Evolutionary conservation across 2,797 vertebrate species (phyloP), one percentile per base, ranked within the genome.

Genomic region (Phoeniculus purpureus): DNA sequence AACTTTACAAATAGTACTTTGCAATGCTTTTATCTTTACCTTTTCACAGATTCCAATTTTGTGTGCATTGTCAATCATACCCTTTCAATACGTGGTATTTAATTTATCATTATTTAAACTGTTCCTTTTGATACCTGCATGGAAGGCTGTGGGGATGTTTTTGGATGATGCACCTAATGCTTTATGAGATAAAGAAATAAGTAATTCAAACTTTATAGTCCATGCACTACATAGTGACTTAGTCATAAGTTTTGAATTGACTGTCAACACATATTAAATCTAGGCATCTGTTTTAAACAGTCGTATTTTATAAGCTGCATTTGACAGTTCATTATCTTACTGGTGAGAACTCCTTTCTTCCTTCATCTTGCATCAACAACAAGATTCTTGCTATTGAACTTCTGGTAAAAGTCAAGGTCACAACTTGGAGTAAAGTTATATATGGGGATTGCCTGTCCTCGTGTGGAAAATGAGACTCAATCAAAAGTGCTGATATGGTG

Each of bases 101-200:
- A 78, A 70, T 93, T 22, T 58, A 47, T 68, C 78, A 81, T 92
- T 76, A 58, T 88, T 95, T 82, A 86, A 81, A 78, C 70, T 73
- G 55, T 86, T 94, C 62, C n/a, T 87, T 90, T 95, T 93, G 62
- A 85, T 84, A n/a, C 62, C 32, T 92, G 17, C 34, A 6, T 72
- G 23, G 89, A 93, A 95, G 61, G 9, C 80, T 72, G 64, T 87
- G 85, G 86, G 58, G 68, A 83, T 80, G 62, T 82, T 68, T 96
- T 95, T 91, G 48, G 58, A 92, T 80, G 56, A 71, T 61, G 64
- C 43, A 59, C 27, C 65, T 74, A 56, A 40, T 93, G 48, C 56
- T 97, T 96, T 96, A 89, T 90, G 91, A 96, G 89, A 94, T 96
- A 96, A 96, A 96, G 75, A 96, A 92, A 93, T 94, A 92, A 92